Evolutionary conservation across 2,113 vertebrate species (phyloP).

Genomic region (Eudyptes chrysolophus): DNA sequence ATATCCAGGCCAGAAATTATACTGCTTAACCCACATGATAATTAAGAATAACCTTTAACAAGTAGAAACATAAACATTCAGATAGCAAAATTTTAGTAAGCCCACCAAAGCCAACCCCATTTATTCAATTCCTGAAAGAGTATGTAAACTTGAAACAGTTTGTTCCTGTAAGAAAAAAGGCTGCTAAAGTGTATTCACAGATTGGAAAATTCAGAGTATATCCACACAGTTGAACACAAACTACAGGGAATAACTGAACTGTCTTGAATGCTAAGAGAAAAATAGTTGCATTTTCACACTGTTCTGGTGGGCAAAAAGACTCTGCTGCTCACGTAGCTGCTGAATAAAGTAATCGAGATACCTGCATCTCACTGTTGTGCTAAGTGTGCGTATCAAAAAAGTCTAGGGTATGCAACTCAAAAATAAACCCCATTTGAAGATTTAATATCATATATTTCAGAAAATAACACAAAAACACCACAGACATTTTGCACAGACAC

Average conservation of each 20-base stretch:
- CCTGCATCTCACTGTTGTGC: not conserved
- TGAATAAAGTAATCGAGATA: not conserved
- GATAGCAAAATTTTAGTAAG: not conserved
- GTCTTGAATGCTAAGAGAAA: not conserved
- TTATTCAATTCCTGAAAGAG: not conserved
- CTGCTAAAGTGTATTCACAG: not conserved
- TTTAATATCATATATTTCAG: not conserved
- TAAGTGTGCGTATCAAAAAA: not conserved
- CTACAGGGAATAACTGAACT: not conserved
- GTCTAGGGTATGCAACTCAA: not conserved
- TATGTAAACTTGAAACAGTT: not conserved
- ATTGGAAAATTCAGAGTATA: not conserved
- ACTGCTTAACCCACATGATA: not conserved
- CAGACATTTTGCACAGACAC: not conserved
- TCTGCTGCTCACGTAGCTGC: rapidly evolving
- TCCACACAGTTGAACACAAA: not conserved
- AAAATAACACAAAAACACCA: not conserved
- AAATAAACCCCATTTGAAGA: not conserved
- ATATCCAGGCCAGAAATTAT: not conserved
- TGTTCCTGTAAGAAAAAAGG: not conserved
- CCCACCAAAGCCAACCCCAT: not conserved
- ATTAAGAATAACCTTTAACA: not conserved
- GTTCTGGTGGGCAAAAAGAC: not conserved
- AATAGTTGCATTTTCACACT: not conserved
- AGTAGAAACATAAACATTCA: not conserved